Evolutionary conservation across 2,797 vertebrate genomes (phyloP).

Genomic region (Amblyraja radiata): DNA sequence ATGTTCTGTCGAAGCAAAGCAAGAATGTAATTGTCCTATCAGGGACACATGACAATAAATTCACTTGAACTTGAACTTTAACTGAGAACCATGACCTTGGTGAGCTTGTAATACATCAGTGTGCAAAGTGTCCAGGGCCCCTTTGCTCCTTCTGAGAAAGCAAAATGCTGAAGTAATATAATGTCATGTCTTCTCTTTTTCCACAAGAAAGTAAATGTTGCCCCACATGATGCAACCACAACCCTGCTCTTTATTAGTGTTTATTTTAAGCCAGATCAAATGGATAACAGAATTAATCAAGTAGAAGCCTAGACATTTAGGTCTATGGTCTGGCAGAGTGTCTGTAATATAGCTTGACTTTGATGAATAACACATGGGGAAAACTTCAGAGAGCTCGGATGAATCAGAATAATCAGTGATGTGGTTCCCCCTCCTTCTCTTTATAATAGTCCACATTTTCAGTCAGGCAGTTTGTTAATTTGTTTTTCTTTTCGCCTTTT

Average conservation of each 20-base stretch:
- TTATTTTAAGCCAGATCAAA: slow-evolving; percentile 33
- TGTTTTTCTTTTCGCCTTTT: background rate
- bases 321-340: slow-evolving; percentile 29
- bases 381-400: slow-evolving; percentile 20
- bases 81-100: background rate
- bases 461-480: slow-evolving; percentile 16
- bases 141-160: background rate
- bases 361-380: slow-evolving; percentile 36
- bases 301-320: slow-evolving; percentile 17
- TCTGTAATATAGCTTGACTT: slow-evolving; percentile 24
- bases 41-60: too few relatives aligned
- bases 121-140: background rate
- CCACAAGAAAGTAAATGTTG: slow-evolving; percentile 2
- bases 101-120: background rate
- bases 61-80: too few relatives aligned
- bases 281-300: slow-evolving; percentile 36
- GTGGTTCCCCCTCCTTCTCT: background rate
- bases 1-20: too few relatives aligned
- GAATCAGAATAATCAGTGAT: slow-evolving; percentile 29
- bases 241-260: slow-evolving; percentile 31
- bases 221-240: slow-evolving; percentile 29
- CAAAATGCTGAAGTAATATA: slow-evolving; percentile 8
- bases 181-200: slow-evolving; percentile 11
- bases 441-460: slow-evolving; percentile 16
- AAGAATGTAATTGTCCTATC: too few relatives aligned